Evolutionary conservation across 2,888 invertebrate species (phyloP).

Genomic region (Xylota sylvarum): DNA sequence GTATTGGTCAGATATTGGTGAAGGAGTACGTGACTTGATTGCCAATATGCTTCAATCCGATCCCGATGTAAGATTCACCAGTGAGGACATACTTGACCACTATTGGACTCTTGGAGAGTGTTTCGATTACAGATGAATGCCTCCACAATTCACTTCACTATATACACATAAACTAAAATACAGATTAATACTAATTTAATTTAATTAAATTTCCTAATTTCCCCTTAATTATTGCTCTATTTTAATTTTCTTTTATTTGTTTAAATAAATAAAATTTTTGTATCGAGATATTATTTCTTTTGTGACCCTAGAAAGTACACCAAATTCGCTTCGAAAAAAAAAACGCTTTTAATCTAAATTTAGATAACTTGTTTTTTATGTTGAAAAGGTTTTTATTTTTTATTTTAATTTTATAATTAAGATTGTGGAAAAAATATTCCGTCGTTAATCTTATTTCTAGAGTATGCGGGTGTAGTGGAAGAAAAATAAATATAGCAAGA

Average conservation of each 20-base stretch:
- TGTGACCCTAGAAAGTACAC: conserved; percentile 27
- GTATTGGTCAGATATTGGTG: conserved; percentile 96
- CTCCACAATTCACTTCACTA: conserved; percentile 47
- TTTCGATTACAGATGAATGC: conserved; percentile 79
- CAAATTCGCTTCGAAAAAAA: conserved; percentile 29
- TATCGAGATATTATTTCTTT: conserved; percentile 35
- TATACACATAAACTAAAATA: conserved; percentile 59
- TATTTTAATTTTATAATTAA: conserved; percentile 14
- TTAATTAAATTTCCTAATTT: conserved; percentile 58
- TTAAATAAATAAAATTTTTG: conserved; percentile 56
- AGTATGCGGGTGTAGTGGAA: neutral
- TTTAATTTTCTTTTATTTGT: conserved; percentile 50
- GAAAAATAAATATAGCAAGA: neutral
- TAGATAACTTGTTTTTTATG: conserved; percentile 26
- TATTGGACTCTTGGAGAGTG: conserved; percentile 88
- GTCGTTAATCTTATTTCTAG: conserved; percentile 21
- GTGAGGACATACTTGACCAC: conserved; percentile 96
- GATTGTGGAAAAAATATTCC: conserved; percentile 3
- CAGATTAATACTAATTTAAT: conserved; percentile 57
- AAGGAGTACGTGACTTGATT: conserved; percentile 95
- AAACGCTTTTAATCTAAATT: conserved; percentile 29
- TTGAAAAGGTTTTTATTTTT: conserved; percentile 26
- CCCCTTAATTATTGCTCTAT: conserved; percentile 22
- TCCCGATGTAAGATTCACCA: conserved; percentile 94
- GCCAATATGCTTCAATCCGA: conserved; percentile 96